phyloP scores from a whole-genome alignment of 1,140 invertebrate genomes.

The Cardiocondyla obscurior region DNA sequence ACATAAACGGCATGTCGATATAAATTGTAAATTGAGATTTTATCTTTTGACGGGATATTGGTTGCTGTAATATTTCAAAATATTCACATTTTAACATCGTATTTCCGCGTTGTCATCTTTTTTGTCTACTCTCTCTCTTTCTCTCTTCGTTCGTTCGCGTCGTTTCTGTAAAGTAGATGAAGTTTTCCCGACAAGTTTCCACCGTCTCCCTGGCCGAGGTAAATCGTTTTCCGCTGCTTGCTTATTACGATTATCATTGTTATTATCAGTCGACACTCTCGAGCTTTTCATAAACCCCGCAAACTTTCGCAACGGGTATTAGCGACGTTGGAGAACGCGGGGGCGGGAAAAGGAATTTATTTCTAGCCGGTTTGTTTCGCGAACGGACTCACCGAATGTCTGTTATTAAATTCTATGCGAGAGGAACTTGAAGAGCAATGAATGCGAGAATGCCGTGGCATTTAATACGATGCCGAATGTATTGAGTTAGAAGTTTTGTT shows the following conservation, averaged over 20 bases:
- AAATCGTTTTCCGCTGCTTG: conserved; percentile 63
- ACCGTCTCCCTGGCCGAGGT: conserved; percentile 7
- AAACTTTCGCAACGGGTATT: conserved; percentile 44
- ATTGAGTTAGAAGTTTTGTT: conserved; percentile 8
- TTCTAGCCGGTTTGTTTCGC: conserved; percentile 42
- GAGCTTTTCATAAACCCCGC: conserved; percentile 56
- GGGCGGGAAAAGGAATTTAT: conserved; percentile 37
- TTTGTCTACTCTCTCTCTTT: background rate
- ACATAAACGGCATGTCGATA: conserved; percentile 7
- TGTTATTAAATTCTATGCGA: conserved; percentile 43
- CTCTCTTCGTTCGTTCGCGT: conserved; percentile 15
- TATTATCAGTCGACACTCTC: conserved; percentile 61
- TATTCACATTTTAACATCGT: conserved; percentile 12
- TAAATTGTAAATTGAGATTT: conserved; percentile 18
- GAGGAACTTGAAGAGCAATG: background rate
- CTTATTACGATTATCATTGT: conserved; percentile 68
- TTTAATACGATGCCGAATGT: conserved; percentile 30
- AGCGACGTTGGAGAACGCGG: conserved; percentile 29
- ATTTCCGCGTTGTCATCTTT: conserved; percentile 4
- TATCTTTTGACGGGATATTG: background rate
- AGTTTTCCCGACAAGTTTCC: conserved; percentile 50
- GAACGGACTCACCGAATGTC: conserved; percentile 14
- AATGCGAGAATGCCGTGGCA: conserved; percentile 4
- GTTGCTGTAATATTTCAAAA: conserved; percentile 38
- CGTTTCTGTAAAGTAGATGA: conserved; percentile 46